phyloP scores from a whole-genome alignment of 2,797 vertebrate genomes.

The Heliangelus exortis region DNA sequence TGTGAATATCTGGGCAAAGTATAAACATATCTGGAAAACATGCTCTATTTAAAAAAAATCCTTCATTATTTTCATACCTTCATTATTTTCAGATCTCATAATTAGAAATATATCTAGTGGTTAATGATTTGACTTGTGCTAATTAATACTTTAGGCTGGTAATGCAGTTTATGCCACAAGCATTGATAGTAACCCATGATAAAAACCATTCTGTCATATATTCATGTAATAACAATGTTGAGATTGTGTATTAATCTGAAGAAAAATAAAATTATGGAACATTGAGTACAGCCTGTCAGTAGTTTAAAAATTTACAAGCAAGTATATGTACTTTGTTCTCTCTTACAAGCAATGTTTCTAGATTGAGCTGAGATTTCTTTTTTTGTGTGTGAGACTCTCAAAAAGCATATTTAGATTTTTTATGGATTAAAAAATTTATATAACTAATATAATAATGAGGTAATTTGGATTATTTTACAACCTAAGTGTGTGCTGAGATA shows the following conservation, averaged over 20 bases:
- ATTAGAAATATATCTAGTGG: neutral
- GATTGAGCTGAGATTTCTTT: neutral
- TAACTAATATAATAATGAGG: neutral
- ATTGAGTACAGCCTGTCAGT: neutral
- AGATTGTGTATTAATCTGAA: neutral
- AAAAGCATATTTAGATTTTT: neutral
- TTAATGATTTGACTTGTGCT: neutral
- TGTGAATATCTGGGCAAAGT: neutral
- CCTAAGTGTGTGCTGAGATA: neutral
- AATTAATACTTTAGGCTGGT: neutral
- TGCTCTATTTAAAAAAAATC: neutral
- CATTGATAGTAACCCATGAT: neutral
- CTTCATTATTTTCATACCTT: neutral
- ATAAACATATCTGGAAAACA: neutral
- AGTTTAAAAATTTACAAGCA: neutral
- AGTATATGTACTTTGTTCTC: rapidly evolving
- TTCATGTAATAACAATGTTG: neutral
- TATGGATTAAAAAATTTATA: neutral
- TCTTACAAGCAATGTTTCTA: neutral
- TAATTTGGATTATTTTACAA: neutral
- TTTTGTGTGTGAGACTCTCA: neutral
- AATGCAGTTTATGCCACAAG: neutral
- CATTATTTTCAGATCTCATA: neutral
- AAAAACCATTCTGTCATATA: neutral
- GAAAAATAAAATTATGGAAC: neutral